Evolutionary conservation across 2,888 invertebrate species (phyloP).

Genomic region (Dorcus parallelipipedus): DNA sequence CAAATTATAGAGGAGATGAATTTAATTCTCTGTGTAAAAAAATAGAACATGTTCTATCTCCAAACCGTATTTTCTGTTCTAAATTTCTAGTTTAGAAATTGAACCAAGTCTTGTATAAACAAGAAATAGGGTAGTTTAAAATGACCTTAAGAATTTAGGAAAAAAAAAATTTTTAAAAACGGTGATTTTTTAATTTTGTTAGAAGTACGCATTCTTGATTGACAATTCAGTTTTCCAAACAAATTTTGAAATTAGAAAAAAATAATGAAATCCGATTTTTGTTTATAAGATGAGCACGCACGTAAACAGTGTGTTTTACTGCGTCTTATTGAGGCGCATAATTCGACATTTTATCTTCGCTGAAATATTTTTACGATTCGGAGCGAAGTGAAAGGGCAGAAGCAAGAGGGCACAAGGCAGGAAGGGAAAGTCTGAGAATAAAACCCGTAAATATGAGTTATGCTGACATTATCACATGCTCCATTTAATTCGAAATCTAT

Average conservation of each 20-base stretch:
- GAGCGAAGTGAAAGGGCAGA: constrained; percentile 21
- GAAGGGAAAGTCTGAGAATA: constrained; percentile 24
- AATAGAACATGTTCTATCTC: too few species aligned
- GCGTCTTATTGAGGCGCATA: constrained; percentile 21
- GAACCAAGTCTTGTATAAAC: too few species aligned
- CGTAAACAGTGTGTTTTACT: constrained; percentile 5
- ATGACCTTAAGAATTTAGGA: too few species aligned
- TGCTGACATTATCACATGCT: constrained; percentile 48
- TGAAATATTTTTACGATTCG: constrained; percentile 27
- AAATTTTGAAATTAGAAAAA: background rate
- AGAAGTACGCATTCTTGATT: too few species aligned
- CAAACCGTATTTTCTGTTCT: too few species aligned
- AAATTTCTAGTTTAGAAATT: too few species aligned
- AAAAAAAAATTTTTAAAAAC: too few species aligned
- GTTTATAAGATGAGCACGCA: background rate
- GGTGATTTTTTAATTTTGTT: too few species aligned
- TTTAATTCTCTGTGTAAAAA: too few species aligned
- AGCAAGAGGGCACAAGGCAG: constrained; percentile 20
- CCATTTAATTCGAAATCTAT: constrained; percentile 49
- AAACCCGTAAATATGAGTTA: constrained; percentile 49
- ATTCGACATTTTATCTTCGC: constrained; percentile 22
- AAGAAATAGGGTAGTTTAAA: too few species aligned
- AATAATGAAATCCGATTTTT: background rate
- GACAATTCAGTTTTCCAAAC: too few species aligned
- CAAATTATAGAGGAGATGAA: too few species aligned